Conservation (phyloP, 2,888 invertebrate genomes). For the Sericinus montela region DNA sequence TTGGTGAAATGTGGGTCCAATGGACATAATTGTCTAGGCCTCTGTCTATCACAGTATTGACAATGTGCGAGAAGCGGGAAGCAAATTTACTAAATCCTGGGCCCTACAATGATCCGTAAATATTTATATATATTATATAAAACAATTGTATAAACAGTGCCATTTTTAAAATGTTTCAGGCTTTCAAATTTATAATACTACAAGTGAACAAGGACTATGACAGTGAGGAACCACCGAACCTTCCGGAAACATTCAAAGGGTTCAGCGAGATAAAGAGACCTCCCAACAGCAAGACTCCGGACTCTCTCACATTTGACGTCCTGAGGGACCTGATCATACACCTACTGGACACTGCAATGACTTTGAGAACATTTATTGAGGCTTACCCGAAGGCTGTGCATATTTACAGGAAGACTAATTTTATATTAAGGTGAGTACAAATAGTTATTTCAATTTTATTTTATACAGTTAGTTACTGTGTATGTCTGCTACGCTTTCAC, state of each 20-base stretch:
- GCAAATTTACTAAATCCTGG: no score
- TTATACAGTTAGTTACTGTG: no score
- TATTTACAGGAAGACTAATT: conserved; percentile 78
- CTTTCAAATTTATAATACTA: conserved; percentile 71
- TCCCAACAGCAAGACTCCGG: conserved; percentile 37
- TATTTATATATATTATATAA: no score
- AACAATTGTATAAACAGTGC: no score
- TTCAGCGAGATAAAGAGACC: conserved; percentile 63
- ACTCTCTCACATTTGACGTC: conserved; percentile 59
- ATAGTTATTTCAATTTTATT: no score
- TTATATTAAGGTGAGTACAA: conserved; percentile 75
- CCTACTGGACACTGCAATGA: conserved; percentile 84
- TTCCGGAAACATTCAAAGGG: conserved; percentile 69
- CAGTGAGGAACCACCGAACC: conserved; percentile 59
- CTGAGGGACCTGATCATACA: conserved; percentile 84
- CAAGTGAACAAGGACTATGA: conserved; percentile 74
- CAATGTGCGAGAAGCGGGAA: no score
- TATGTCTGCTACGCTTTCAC: no score
- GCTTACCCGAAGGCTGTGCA: conserved; percentile 78
- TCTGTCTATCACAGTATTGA: no score
- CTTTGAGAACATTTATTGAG: conserved; percentile 84
- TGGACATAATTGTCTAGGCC: no score
- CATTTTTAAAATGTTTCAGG: conserved; percentile 34
- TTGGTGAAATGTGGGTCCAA: no score
- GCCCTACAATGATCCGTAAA: no score